A percentile compares a stretch with the other conserved stretches of the same genome.
These are phyloP conservation scores for Pachydiplax longipennis DNA, from an alignment of 2,888 invertebrate species.

Conservation along the genomic window DNA sequence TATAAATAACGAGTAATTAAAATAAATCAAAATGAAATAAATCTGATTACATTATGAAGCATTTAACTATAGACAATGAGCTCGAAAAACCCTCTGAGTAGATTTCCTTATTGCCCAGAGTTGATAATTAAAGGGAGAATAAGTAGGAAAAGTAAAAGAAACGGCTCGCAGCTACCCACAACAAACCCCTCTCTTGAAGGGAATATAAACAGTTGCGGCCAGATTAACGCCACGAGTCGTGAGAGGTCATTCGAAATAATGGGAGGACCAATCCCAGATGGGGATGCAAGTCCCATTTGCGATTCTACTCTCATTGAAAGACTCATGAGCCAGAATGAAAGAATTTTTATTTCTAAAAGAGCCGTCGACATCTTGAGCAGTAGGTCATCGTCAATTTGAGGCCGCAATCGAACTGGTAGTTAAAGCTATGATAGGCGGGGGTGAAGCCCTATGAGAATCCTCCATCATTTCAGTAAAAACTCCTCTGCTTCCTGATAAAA, in stretches of 20 bases:
- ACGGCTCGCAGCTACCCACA: too few relatives aligned
- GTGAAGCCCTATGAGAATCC: not conserved
- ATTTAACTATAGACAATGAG: too few relatives aligned
- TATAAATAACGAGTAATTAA: too few relatives aligned
- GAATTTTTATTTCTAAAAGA: not conserved
- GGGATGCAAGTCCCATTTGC: not conserved
- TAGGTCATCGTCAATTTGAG: slow-evolving; percentile 17
- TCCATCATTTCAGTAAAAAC: not conserved
- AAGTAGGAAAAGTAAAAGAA: too few relatives aligned
- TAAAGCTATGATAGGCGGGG: not conserved
- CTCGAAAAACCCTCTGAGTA: too few relatives aligned
- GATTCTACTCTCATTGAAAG: not conserved
- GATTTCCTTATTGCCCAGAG: too few relatives aligned
- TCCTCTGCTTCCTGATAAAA: not conserved
- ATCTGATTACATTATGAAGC: too few relatives aligned
- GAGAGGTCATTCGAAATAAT: not conserved
- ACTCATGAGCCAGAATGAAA: not conserved
- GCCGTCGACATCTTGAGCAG: not conserved
- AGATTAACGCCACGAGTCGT: too few relatives aligned
- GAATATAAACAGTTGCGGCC: too few relatives aligned
- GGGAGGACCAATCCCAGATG: not conserved
- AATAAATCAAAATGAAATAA: too few relatives aligned
- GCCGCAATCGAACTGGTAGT: not conserved
- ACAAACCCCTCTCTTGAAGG: too few relatives aligned
- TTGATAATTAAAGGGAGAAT: too few relatives aligned